Conservation (phyloP, 2,888 invertebrate species). For the Ophion ventricosus region DNA sequence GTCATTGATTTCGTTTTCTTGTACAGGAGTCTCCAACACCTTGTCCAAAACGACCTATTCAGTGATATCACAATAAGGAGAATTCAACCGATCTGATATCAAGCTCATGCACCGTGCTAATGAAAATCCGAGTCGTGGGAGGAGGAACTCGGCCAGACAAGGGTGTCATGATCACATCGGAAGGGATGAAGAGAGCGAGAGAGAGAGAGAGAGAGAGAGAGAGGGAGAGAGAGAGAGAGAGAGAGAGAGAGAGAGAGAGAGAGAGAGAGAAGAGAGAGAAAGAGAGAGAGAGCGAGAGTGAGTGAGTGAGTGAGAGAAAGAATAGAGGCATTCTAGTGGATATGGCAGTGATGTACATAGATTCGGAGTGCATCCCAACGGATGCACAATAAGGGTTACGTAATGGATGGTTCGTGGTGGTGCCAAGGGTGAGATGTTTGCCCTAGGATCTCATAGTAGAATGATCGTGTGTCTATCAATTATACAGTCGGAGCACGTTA, state of each 20-base stretch:
- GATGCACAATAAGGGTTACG: conserved; percentile 58
- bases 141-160: conserved; percentile 32
- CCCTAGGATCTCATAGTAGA: conserved; percentile 57
- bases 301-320: conserved; percentile 2
- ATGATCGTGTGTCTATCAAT: conserved; percentile 70
- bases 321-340: conserved; percentile 25
- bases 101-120: conserved; percentile 56
- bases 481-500: conserved; percentile 63
- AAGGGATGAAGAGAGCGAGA: background rate
- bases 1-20: too few relatives aligned
- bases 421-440: conserved; percentile 64
- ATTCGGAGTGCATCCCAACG: conserved; percentile 49
- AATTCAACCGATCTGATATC: conserved; percentile 54
- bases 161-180: conserved; percentile 32
- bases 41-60: conserved; percentile 11
- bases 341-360: conserved; percentile 46
- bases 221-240: background rate
- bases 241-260: conserved; percentile 1
- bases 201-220: background rate
- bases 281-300: background rate
- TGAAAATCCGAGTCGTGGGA: conserved; percentile 42
- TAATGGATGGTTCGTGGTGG: conserved; percentile 49
- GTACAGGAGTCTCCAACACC: too few relatives aligned
- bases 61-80: conserved; percentile 45
- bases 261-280: background rate